A percentile compares a stretch with the other conserved stretches of the same genome.
These are phyloP conservation scores for Melopsittacus undulatus DNA, from an alignment of 2,797 vertebrate species.

Conservation along the genomic window DNA sequence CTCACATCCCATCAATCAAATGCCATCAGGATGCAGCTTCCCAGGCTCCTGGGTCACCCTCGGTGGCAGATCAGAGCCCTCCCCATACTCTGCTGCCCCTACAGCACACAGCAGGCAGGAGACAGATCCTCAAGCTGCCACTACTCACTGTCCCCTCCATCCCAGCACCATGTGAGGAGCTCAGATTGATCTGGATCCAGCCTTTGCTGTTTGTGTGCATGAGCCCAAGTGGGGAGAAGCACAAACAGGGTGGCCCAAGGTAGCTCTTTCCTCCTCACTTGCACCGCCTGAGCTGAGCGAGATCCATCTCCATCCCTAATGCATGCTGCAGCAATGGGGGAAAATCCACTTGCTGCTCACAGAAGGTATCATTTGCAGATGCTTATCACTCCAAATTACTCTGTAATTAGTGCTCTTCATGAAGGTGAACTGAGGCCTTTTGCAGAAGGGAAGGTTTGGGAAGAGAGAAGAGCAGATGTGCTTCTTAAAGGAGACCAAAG, in stretches of 20 bases:
- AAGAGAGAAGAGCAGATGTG: neutral
- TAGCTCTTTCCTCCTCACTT: neutral
- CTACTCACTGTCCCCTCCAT: neutral
- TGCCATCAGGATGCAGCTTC: neutral
- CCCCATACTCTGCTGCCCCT: neutral
- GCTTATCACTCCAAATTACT: neutral
- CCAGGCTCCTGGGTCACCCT: neutral
- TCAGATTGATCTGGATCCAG: too few relatives aligned
- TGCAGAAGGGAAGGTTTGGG: neutral
- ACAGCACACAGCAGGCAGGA: fast-evolving
- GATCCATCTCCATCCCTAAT: neutral
- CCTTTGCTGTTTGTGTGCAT: neutral
- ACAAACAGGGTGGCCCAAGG: neutral
- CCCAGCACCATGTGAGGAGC: neutral
- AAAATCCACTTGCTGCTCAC: neutral
- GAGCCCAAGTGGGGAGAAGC: neutral
- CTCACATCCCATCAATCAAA: conserved; percentile 16
- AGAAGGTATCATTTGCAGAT: neutral
- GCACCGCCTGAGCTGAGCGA: neutral
- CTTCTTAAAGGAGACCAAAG: neutral
- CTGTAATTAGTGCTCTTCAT: neutral
- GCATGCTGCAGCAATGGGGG: neutral
- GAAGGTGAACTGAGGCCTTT: neutral
- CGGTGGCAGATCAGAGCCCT: neutral
- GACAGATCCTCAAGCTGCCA: fast-evolving